Evolutionary conservation across 1,140 invertebrate species (phyloP), one percentile per base, ranked within the genome.

Genomic region (Ditylenchus dipsaci): DNA sequence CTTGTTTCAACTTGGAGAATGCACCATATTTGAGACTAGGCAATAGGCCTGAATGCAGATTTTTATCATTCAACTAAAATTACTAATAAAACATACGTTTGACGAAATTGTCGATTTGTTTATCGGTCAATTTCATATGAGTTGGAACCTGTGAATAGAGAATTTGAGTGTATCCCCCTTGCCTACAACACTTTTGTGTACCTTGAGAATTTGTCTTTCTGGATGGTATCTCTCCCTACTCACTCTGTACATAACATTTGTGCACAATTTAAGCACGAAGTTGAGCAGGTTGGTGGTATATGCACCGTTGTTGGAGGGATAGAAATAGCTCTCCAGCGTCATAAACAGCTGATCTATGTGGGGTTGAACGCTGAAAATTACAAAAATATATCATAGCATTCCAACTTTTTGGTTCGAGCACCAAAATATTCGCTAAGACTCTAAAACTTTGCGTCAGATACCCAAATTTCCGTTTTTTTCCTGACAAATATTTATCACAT

Each of bases 221-320:
- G 65, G 43, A 57, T 67, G 66, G 56, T 64, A 78, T 21, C 80
- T 67, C 66, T 82, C 80, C 13, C 82, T 65, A 19, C 68, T 60
- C 0, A 82, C 60, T 30, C 82, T 73, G 42, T 72, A 62, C 1
- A 80, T 17, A 56, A 82, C 68, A 17, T 67, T 17, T 3, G 63
- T 17, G n/a, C 43, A 70, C 29, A 78, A 57, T 61, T 76, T 75
- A 23, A 56, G 58, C 11, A 74, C 3, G 64, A 81, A 78, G 5
- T 60, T 72, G 9, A 79, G 33, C 33, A 79, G 21, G 27, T 75
- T 75, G 43, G 26, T 33, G 3, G 77, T 78, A 38, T 74, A 84
- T 23, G 88, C 87, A 27, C 92, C 92, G 67, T 85, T 82, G 83
- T 95, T 95, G 0, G 92, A 92, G 61, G 91, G 91, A 85, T 95